Conservation (phyloP, 1,140 invertebrate genomes). For the Pentalonia nigronervosa region DNA sequence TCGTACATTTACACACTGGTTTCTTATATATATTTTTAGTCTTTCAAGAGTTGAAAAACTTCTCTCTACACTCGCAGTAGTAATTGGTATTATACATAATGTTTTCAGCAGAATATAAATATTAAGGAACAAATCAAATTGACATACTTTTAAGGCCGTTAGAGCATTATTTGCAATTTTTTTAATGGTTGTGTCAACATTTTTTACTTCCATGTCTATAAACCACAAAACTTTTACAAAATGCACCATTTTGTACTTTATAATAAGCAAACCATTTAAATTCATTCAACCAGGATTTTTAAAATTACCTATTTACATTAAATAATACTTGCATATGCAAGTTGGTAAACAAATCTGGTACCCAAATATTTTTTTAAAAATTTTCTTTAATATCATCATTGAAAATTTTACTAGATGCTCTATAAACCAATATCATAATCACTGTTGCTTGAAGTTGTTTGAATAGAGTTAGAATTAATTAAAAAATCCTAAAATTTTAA, state of each 20-base stretch:
- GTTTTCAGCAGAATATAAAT: neutral
- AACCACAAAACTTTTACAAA: neutral
- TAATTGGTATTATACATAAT: neutral
- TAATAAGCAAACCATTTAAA: conserved; percentile 4
- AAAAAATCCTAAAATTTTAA: no score
- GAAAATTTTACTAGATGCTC: no score
- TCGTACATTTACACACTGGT: neutral
- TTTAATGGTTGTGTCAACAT: neutral
- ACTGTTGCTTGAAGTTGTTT: no score
- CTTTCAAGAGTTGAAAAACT: neutral
- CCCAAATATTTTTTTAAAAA: no score
- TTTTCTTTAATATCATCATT: no score
- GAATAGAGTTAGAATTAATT: no score
- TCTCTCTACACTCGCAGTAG: neutral
- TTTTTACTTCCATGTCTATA: neutral
- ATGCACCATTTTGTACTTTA: no score
- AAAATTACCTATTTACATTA: neutral
- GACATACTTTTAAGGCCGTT: neutral
- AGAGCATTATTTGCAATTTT: neutral
- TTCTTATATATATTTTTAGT: neutral
- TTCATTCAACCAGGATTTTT: neutral
- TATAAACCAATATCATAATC: no score
- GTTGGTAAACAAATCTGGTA: neutral
- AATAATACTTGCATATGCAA: neutral
- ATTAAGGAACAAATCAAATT: neutral